Conservation (phyloP, 2,888 invertebrate species). For the Elegia similella region DNA sequence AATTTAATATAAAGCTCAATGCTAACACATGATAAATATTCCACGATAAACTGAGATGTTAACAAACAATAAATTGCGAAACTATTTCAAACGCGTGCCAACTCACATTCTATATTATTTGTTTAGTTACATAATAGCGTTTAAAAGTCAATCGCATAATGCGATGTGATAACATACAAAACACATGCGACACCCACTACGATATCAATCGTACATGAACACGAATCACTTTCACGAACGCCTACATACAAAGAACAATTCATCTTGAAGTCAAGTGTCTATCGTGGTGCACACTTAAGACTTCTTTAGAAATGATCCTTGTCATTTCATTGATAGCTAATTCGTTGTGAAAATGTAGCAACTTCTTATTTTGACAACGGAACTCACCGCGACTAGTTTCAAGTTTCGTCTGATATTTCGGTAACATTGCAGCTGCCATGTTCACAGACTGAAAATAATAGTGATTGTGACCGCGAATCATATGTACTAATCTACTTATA, state of each 20-base stretch:
- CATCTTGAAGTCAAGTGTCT: slow-evolving; percentile 7
- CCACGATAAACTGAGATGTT: neutral
- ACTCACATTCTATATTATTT: slow-evolving; percentile 17
- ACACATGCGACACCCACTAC: slow-evolving; percentile 57
- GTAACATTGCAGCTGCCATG: no score
- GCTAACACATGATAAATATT: no score
- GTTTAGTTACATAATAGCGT: slow-evolving; percentile 21
- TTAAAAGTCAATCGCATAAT: slow-evolving; percentile 24
- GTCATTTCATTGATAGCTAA: no score
- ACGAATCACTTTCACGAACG: slow-evolving; percentile 55
- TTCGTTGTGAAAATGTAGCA: no score
- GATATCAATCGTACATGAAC: slow-evolving; percentile 46
- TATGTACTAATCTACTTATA: no score
- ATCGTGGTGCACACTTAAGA: neutral
- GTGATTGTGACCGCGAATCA: no score
- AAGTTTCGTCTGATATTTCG: no score
- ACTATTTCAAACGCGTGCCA: neutral
- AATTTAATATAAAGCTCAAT: no score
- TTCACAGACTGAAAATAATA: no score
- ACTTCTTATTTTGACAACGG: no score
- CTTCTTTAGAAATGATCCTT: neutral
- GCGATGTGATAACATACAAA: slow-evolving; percentile 29
- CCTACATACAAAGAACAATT: slow-evolving; percentile 31
- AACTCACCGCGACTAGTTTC: no score
- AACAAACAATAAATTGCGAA: slow-evolving; percentile 1